Base-by-base conservation (phyloP, 2,797 vertebrate species). In the Labeo calbasu region DNA sequence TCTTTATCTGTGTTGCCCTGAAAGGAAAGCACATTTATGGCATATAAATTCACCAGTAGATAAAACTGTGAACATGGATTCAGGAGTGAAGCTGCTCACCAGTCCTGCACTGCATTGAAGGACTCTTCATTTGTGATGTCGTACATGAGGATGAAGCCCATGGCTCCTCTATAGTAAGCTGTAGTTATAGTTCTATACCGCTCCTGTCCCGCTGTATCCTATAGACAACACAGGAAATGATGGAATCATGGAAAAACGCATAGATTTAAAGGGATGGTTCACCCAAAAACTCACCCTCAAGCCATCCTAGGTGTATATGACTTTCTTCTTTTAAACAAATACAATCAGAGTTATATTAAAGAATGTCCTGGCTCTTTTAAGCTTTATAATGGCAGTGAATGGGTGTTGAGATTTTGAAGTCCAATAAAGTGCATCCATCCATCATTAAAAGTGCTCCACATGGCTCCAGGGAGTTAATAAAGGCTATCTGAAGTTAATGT, bases 1-100 rank as follows among this genome's bases (percentile, higher is more conserved):
- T 99, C 93, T 99, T 99, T 84, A 99, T 99, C 91, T 99, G 98
- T 43, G 98, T 99, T 50, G 97, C 98, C 97, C 97, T 99, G 89
- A 19, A 91, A 86, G 46, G 77, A 55, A 83, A 11, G 1, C 19
- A 61, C 17, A 73, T 82, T 55, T 68, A 85, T 46, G 43, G 8
- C 43, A 46, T 43, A 43, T 46, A 9, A 46, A 8, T 46, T 46
- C 9, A 46, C 43, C 9, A 46, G 43, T 11, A 46, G n/a, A n/a
- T 63, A 66, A 65, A 70, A 28, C 4, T 19, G 1, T 9, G n/a
- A n/a, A n/a, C n/a, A 12, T 11, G 14, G 55, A 21, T 77, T 68
- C 7, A 0, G 12, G 5, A n/a, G 43, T 12, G 55, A 15, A 70
- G 48, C n/a, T 77, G 63, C 94, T 87, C 94, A 97, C 96, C 96